These are phyloP conservation scores for Haliclystus octoradiatus DNA, from an alignment of 30 jellyfish, hydroid and myxozoan genomes.

Conservation along the genomic window DNA sequence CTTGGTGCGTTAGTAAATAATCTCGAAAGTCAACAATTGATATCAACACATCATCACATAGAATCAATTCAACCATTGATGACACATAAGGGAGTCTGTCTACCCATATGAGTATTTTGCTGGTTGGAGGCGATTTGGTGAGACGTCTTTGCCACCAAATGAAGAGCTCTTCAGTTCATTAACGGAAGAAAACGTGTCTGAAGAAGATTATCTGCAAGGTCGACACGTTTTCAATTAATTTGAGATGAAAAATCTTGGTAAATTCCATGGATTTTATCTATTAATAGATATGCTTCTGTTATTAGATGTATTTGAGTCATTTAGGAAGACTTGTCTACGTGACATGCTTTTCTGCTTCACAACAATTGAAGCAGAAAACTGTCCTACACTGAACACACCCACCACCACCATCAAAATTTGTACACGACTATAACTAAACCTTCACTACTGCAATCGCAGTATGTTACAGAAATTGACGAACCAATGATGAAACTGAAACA, in stretches of 20 bases:
- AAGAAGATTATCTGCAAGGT: constrained; percentile 26
- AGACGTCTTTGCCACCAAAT: constrained; percentile 20
- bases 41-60: too few species aligned
- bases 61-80: too few species aligned
- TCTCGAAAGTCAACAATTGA: constrained; percentile 13
- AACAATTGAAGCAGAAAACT: too few species aligned
- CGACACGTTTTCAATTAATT: constrained; percentile 5
- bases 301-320: constrained; percentile 8
- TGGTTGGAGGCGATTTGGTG: constrained; percentile 5
- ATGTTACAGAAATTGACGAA: too few species aligned
- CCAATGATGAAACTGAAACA: too few species aligned
- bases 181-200: constrained; percentile 7
- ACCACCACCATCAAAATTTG: too few species aligned
- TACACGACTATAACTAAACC: too few species aligned
- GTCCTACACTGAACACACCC: too few species aligned
- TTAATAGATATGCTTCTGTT: constrained; percentile 14
- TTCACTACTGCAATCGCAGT: too few species aligned
- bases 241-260: constrained; percentile 5
- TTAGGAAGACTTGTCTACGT: not conserved
- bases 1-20: constrained; percentile 13
- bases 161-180: constrained; percentile 6
- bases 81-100: constrained; percentile 26
- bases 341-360: too few species aligned
- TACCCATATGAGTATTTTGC: constrained; percentile 54
- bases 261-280: constrained; percentile 17